Base-by-base conservation (phyloP, 2,797 vertebrate genomes). In the Scolopax bukidnonensis region DNA sequence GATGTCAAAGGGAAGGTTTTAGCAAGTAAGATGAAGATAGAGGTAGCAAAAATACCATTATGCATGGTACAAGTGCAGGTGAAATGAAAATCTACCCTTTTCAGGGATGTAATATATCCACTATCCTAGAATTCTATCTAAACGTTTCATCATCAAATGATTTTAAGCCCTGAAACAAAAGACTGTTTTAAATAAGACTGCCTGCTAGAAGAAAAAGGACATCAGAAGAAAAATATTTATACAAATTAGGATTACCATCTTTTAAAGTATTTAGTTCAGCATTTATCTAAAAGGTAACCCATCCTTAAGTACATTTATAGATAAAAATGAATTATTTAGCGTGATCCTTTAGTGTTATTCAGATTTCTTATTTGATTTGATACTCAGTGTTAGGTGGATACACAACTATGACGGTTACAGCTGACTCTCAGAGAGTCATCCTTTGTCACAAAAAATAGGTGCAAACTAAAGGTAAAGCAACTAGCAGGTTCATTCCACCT, bases 231-330 rank as follows among this genome's bases (percentile, higher is more conserved):
- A 96, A 94, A 61, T 75, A 87, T 19, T 82, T 83, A 47, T 78
- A 60, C 30, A 82, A 69, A 6, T 91, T 60, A 11, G 25, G 54
- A 61, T 87, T 86, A 92, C 23, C 80, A 28, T 6, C 21, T 90
- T 97, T 92, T 74, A 84, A 69, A 20, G 69, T 60, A 76, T 89
- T 96, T 90, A 60, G 20, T 61, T 93, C 75, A 90, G n/a, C 63
- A 54, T 81, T 89, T 90, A 51, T 61, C 23, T 81, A 50, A 74
- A 93, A 77, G 11, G 12, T 57, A 77, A 27, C 43, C 51, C 16
- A 80, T 80, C 41, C 23, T 61, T 93, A 82, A 80, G 30, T 25
- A 63, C 33, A 96, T 23, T 61, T 74, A 18, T 25, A 71, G 74
- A 61, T 70, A 61, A 79, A 70, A 94, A 51, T 63, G 4, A 60